Percentiles rank a stretch among this genome's conserved stretches.
These are phyloP conservation scores for Lasiurus borealis DNA, from an alignment of 2,113 vertebrate genomes.

Conservation along the genomic window DNA sequence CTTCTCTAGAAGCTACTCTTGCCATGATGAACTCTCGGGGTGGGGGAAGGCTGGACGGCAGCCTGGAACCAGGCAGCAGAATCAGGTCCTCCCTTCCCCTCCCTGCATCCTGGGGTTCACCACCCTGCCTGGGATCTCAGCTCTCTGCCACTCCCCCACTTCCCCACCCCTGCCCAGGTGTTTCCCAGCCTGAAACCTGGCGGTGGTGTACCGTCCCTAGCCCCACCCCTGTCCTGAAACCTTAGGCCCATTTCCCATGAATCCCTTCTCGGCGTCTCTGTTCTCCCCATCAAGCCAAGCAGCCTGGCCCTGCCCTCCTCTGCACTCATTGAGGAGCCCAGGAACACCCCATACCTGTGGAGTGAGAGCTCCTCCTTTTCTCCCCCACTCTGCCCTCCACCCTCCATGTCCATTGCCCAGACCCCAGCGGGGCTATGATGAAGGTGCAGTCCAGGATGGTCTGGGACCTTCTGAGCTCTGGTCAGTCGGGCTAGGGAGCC, in stretches of 20 bases:
- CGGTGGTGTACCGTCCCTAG: neutral
- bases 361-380: neutral
- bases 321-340: neutral
- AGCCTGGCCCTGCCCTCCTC: neutral
- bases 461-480: slow-evolving; percentile 51
- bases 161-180: neutral
- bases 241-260: neutral
- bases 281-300: neutral
- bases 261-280: neutral
- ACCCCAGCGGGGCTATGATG: neutral
- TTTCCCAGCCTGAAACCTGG: neutral
- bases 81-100: neutral
- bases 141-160: neutral
- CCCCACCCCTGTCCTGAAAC: neutral
- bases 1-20: slow-evolving; percentile 35
- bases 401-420: neutral
- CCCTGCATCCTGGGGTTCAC: neutral
- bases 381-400: rapidly evolving
- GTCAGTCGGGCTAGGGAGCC: neutral
- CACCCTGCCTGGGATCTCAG: neutral
- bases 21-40: neutral
- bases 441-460: slow-evolving; percentile 3
- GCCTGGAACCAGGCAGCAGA: neutral
- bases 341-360: neutral
- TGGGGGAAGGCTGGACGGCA: neutral